Evolutionary conservation across 2,113 vertebrate species (phyloP), one percentile per base, ranked within the genome.

Genomic region (Ciconia stormi): DNA sequence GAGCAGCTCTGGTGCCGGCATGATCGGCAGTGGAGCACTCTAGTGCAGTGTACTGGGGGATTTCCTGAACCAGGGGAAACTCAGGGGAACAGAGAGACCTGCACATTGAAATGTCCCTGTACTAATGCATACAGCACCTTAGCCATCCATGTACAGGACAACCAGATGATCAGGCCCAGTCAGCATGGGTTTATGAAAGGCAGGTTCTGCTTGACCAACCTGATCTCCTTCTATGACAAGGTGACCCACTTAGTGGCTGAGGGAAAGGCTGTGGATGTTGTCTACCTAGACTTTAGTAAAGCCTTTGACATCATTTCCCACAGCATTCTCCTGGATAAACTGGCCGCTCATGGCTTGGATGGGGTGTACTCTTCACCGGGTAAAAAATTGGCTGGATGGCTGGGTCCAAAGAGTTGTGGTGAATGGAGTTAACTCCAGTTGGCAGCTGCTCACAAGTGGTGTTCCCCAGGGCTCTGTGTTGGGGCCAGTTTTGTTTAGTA

Each of bases 21-120:
- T 0, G 1, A 13, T 20, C 1, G 0, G 20, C 59, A 79, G 46
- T 2, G 4, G n/a, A 53, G 11, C 1, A 0, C 13, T 20, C 38
- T 42, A 40, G 47, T 7, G 8, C 0, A 2, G 46, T 26, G 27
- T 4, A 17, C 40, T 30, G 42, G 6, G 25, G 7, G 3, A 9
- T 1, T 30, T 36, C 29, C 22, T 19, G 21, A 70, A 11, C 5
- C 0, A 2, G 13, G 12, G 15, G 29, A 65, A 34, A 3, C 25
- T 55, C 23, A 26, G 10, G 3, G 13, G 11, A 44, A 26, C 3
- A 5, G 4, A 56, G n/a, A 86, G 2, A 49, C 20, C 14, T 32
- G 17, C 16, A 20, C 27, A 30, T 71, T 38, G 19, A 71, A 71
- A 71, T 71, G 13, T 52, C 69, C n/a, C 27, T 52, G 69, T 52